Base-by-base conservation (phyloP, 2,797 vertebrate genomes). In the Parauchenoglanis punctatus region DNA sequence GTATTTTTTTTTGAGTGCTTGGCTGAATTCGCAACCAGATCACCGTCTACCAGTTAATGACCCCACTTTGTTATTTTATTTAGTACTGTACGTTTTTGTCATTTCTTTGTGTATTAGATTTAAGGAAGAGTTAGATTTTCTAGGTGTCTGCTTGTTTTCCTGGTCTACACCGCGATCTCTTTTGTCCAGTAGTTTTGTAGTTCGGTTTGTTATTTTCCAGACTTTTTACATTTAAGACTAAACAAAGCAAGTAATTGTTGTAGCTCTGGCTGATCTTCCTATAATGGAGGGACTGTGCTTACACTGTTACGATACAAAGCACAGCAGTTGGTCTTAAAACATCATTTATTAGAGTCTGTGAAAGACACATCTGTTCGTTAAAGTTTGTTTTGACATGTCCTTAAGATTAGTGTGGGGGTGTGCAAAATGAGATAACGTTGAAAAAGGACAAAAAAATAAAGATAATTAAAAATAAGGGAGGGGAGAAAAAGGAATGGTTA, bases 401-500 rank as follows among this genome's bases (percentile, higher is more conserved):
- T 77, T 65, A 54, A 63, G 84, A 85, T 85, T 40, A 83, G 46
- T 68, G 58, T 65, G 72, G 70, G 70, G 58, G 84, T 77, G 59
- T 65, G 72, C 17, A 65, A 65, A 65, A 85, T 65, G 49, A 68
- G 81, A 67, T 61, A 31, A 83, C 4, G 17, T 18, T 49, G 59
- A 76, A 61, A 44, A 17, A 10, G 35, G 12, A 54, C 23, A 83
- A 68, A 40, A 25, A 80, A 80, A 87, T 85, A 67, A 87, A 67
- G 67, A 28, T 67, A 44, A 28, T 40, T 40, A 83, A 83, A 28
- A 58, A 72, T 35, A 56, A 78, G 35, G 3, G 7, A 25, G 18
- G 15, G 81, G 76, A 83, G 67, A 61, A 81, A 63, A 83, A n/a
- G 65, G 85, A 89, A 91, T 84, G 63, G 85, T 78, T 89, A 76